A percentile compares a stretch with the other conserved stretches of the same genome.
Evolutionary conservation across 2,888 invertebrate genomes (phyloP).

Genomic region (Teleiodes luculella): DNA sequence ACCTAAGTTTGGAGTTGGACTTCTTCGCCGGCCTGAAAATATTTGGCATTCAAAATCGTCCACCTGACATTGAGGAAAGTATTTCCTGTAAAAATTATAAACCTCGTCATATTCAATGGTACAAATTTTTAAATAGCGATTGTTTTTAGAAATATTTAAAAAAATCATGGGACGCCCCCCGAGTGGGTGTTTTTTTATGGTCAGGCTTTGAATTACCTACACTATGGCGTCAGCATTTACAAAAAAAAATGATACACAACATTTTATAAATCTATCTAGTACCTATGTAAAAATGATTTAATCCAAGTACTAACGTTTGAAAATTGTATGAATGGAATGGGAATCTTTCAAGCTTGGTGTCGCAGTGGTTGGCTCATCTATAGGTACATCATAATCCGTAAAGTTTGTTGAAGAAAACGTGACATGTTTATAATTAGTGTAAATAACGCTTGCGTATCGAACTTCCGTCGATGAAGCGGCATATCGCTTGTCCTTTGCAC

Average conservation of each 20-base stretch:
- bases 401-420: conserved; percentile 44
- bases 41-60: neutral
- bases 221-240: too few species aligned
- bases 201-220: too few species aligned
- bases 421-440: conserved; percentile 39
- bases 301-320: conserved; percentile 42
- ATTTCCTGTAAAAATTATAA: neutral
- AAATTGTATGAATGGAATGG: conserved; percentile 53
- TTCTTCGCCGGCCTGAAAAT: conserved; percentile 46
- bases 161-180: too few species aligned
- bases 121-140: too few species aligned
- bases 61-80: neutral
- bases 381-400: neutral
- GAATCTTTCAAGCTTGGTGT: conserved; percentile 6
- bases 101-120: too few species aligned
- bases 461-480: conserved; percentile 48
- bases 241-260: too few species aligned
- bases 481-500: conserved; percentile 24
- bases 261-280: too few species aligned
- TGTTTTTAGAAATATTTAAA: too few species aligned
- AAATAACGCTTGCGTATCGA: conserved; percentile 40
- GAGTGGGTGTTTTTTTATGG: too few species aligned
- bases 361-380: neutral
- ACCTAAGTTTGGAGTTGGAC: conserved; percentile 58
- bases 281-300: neutral